Conservation (phyloP, 1,140 invertebrate genomes). For the Drosophila littoralis region DNA sequence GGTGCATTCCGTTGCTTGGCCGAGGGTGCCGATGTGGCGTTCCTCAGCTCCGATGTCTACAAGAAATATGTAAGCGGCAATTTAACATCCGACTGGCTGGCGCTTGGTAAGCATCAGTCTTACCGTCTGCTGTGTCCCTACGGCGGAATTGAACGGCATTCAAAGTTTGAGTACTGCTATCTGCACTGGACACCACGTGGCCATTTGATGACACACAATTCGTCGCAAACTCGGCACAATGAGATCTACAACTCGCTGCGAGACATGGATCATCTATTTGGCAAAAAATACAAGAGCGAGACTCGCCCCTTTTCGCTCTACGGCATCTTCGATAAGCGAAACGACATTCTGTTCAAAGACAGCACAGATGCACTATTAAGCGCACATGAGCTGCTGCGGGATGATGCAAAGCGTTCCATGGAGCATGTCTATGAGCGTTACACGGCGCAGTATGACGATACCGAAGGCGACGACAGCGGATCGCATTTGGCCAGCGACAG, state of each 20-base stretch:
- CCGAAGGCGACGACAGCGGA: constrained; percentile 24
- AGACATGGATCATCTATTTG: constrained; percentile 89
- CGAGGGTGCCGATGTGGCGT: constrained; percentile 93
- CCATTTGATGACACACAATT: constrained; percentile 87
- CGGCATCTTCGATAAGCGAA: constrained; percentile 87
- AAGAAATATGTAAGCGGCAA: constrained; percentile 87
- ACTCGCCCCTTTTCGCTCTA: constrained; percentile 88
- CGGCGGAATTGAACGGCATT: constrained; percentile 79
- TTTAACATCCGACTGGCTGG: constrained; percentile 64
- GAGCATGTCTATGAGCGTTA: constrained; percentile 77
- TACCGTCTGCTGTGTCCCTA: constrained; percentile 85
- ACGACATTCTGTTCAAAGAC: constrained; percentile 89
- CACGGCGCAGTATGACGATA: constrained; percentile 53
- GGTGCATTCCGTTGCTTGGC: constrained; percentile 92
- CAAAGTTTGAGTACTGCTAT: constrained; percentile 86
- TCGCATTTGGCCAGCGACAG: neutral
- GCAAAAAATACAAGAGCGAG: constrained; percentile 86
- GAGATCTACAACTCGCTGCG: constrained; percentile 88
- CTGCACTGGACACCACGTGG: constrained; percentile 89
- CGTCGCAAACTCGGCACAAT: constrained; percentile 85
- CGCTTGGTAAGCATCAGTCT: constrained; percentile 42
- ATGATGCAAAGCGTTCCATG: constrained; percentile 70
- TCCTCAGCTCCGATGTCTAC: constrained; percentile 90
- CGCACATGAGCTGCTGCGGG: constrained; percentile 78
- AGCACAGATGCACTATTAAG: constrained; percentile 86